A percentile compares a stretch with the other conserved stretches of the same genome.
Evolutionary conservation across 1,140 invertebrate genomes (phyloP).

Genomic region (Drosophila parvula): DNA sequence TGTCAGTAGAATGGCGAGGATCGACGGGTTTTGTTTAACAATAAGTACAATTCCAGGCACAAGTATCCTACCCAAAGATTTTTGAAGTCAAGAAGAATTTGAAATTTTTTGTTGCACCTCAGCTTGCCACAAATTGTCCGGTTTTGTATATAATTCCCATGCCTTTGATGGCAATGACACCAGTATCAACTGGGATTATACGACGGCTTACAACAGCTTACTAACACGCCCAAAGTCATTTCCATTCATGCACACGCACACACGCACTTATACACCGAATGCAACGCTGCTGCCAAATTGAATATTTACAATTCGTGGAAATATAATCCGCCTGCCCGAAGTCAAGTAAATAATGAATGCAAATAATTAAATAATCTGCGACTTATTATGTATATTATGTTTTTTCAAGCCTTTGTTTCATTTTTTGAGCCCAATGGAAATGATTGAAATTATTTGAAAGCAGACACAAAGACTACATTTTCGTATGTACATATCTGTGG

Average conservation of each 20-base stretch:
- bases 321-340: not conserved
- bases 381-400: not conserved
- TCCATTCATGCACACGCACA: not conserved
- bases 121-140: not conserved
- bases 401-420: not conserved
- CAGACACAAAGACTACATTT: not conserved
- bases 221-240: not conserved
- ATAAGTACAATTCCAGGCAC: too few species aligned
- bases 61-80: not conserved
- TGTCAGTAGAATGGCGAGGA: too few species aligned
- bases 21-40: too few species aligned
- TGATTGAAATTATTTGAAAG: not conserved
- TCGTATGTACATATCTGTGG: too few species aligned
- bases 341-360: too few species aligned
- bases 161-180: constrained; percentile 1
- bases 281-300: constrained; percentile 34
- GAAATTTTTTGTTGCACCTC: not conserved
- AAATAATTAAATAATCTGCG: not conserved
- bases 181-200: constrained; percentile 10
- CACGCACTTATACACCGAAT: constrained; percentile 1
- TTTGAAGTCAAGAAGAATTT: not conserved
- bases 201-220: constrained; percentile 9
- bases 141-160: not conserved
- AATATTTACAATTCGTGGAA: not conserved
- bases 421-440: not conserved